phyloP scores from a whole-genome alignment of 1,140 invertebrate genomes.

The Heliconius hewitsoni region DNA sequence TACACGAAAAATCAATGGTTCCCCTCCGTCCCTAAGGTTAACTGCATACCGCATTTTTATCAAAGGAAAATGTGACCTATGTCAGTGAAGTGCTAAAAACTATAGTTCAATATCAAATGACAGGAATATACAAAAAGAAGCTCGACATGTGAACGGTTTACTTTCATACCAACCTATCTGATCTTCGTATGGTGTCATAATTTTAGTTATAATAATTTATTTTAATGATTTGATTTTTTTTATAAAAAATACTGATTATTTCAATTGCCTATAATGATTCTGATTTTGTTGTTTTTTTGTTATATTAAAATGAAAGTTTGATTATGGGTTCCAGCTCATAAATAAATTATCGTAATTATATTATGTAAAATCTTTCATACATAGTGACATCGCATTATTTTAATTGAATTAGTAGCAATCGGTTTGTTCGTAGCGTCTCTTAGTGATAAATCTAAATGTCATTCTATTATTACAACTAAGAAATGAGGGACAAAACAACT shows the following conservation, averaged over 20 bases:
- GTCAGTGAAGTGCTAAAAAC: constrained; percentile 69
- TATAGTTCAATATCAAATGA: constrained; percentile 45
- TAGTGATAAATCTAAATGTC: constrained; percentile 12
- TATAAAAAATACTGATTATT: background rate
- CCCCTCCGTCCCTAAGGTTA: constrained; percentile 68
- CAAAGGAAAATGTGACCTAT: constrained; percentile 74
- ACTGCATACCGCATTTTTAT: constrained; percentile 79
- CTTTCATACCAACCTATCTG: constrained; percentile 54
- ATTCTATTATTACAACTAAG: constrained; percentile 7
- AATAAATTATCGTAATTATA: constrained; percentile 1
- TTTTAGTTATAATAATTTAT: constrained; percentile 41
- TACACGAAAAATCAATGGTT: constrained; percentile 77
- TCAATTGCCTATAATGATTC: background rate
- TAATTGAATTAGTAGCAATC: constrained; percentile 30
- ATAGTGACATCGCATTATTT: constrained; percentile 19
- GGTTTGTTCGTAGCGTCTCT: background rate
- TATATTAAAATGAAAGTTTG: background rate
- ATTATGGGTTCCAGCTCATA: background rate
- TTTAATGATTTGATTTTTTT: background rate
- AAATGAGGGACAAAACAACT: constrained; percentile 43
- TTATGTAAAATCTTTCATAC: constrained; percentile 18
- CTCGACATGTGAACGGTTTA: constrained; percentile 67
- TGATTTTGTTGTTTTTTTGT: background rate
- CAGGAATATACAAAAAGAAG: constrained; percentile 53
- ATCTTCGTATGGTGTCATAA: constrained; percentile 72